phyloP scores from a whole-genome alignment of 2,888 invertebrate genomes.

The Dysmachus trigonus region DNA sequence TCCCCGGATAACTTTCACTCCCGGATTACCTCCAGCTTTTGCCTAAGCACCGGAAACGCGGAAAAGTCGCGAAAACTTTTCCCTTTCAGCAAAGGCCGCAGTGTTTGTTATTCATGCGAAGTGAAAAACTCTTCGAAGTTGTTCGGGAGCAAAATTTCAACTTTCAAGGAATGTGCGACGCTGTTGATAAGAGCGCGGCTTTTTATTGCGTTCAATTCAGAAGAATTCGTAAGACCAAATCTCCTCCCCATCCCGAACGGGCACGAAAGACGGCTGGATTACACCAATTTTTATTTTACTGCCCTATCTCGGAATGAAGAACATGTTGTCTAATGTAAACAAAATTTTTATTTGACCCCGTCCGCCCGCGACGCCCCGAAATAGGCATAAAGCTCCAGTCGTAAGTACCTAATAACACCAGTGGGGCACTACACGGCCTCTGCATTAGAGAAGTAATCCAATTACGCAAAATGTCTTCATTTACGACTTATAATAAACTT shows the following conservation, averaged over 20 bases:
- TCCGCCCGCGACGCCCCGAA: background rate
- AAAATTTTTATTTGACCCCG: background rate
- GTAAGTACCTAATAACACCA: constrained; percentile 1
- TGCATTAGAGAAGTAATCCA: constrained; percentile 23
- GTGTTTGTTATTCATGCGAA: background rate
- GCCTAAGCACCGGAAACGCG: background rate
- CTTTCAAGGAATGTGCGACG: background rate
- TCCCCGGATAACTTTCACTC: background rate
- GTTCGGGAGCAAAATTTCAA: background rate
- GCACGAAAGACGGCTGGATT: background rate
- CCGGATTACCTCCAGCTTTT: background rate
- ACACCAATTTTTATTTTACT: background rate
- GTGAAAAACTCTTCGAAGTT: background rate
- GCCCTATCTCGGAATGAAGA: background rate
- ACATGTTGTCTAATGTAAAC: background rate
- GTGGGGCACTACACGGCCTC: background rate
- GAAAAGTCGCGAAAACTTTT: background rate
- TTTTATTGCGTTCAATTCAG: background rate
- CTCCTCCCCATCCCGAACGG: background rate
- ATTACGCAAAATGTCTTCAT: constrained; percentile 28
- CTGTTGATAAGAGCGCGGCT: background rate
- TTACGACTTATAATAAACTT: constrained; percentile 31
- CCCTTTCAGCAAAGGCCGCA: background rate
- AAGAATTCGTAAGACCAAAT: background rate
- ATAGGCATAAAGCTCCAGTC: background rate